These are phyloP conservation scores for Pampus argenteus DNA, from an alignment of 2,797 vertebrate species.

Conservation along the genomic window DNA sequence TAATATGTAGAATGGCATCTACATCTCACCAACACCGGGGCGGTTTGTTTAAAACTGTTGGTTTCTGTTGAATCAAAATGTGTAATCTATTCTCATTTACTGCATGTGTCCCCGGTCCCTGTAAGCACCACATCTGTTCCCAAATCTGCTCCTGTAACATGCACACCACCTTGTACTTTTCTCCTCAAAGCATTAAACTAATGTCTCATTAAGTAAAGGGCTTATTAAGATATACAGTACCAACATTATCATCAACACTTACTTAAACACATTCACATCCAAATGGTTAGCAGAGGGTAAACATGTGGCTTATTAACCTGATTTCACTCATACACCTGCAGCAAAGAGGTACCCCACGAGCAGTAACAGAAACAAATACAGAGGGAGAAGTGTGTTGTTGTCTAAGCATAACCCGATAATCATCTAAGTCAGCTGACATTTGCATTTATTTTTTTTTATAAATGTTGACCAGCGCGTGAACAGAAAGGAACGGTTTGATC, in stretches of 20 bases:
- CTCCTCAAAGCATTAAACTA: slow-evolving; percentile 48
- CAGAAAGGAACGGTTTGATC: slow-evolving; percentile 72
- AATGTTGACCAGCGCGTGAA: slow-evolving; percentile 62
- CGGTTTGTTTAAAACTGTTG: slow-evolving; percentile 16
- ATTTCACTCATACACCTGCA: slow-evolving; percentile 29
- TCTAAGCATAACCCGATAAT: slow-evolving; percentile 49
- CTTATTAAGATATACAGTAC: slow-evolving; percentile 73
- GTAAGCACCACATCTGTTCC: slow-evolving; percentile 49
- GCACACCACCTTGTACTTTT: slow-evolving; percentile 60
- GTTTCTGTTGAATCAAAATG: slow-evolving; percentile 38
- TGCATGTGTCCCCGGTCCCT: slow-evolving; percentile 48
- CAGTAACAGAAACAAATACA: slow-evolving; percentile 54
- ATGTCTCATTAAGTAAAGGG: slow-evolving; percentile 81
- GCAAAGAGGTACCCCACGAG: slow-evolving; percentile 42
- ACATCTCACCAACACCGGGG: slow-evolving; percentile 14
- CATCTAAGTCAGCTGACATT: slow-evolving; percentile 51
- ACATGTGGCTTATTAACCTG: slow-evolving; percentile 37
- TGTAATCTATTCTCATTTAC: slow-evolving; percentile 27
- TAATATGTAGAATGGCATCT: background rate
- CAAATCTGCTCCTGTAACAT: slow-evolving; percentile 68
- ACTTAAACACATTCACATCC: slow-evolving; percentile 37
- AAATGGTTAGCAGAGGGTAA: slow-evolving; percentile 26
- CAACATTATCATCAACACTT: slow-evolving; percentile 58
- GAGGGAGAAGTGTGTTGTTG: slow-evolving; percentile 51
- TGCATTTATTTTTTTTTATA: slow-evolving; percentile 46